Conservation (phyloP, 2,113 vertebrate genomes). For the Psittacus erithacus region DNA sequence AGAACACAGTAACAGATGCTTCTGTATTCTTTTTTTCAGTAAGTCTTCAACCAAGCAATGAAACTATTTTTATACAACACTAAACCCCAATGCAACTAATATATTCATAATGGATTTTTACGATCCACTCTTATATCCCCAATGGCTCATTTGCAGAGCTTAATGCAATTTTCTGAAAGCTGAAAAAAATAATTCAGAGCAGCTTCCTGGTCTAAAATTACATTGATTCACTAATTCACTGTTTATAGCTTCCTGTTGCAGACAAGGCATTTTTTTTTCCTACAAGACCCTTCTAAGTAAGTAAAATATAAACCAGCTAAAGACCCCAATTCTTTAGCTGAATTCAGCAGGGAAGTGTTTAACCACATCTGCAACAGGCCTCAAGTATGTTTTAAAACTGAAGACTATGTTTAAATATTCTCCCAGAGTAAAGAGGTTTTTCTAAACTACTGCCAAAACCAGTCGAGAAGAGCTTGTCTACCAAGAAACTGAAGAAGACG, state of each 20-base stretch:
- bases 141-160: constrained; percentile 14
- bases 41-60: neutral
- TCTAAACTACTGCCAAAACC: neutral
- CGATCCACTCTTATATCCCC: neutral
- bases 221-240: constrained; percentile 21
- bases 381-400: neutral
- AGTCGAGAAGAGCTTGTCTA: neutral
- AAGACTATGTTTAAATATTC: neutral
- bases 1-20: neutral
- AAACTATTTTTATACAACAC: neutral
- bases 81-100: neutral
- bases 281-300: neutral
- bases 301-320: neutral
- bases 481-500: neutral
- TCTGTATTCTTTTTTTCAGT: neutral
- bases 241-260: neutral
- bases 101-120: constrained; percentile 27
- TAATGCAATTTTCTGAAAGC: constrained; percentile 28
- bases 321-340: neutral
- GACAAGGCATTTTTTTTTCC: neutral
- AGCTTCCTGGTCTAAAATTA: constrained; percentile 26
- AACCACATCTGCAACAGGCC: neutral
- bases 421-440: neutral
- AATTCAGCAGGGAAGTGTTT: neutral
- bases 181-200: constrained; percentile 36